phyloP scores from a whole-genome alignment of 64 coral and sea anemone species.

The Montipora efflorescens region DNA sequence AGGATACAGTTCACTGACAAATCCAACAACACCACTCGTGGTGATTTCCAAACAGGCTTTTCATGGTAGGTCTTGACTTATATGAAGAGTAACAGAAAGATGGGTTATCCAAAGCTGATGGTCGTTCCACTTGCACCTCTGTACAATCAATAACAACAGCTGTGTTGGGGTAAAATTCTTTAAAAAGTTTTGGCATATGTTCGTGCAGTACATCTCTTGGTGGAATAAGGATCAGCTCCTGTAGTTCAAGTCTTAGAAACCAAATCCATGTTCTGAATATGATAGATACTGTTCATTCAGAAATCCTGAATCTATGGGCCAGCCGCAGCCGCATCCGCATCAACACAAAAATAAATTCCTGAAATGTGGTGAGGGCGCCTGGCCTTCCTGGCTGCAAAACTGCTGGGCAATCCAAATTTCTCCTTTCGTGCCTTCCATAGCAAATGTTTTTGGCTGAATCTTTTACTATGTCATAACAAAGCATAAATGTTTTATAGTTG shows the following conservation, averaged over 20 bases:
- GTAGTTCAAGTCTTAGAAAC: too few species aligned
- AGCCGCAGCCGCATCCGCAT: too few species aligned
- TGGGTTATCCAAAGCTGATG: slow-evolving; percentile 28
- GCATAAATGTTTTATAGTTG: slow-evolving; percentile 42
- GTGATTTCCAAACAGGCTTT: slow-evolving; percentile 66
- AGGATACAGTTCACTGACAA: slow-evolving; percentile 60
- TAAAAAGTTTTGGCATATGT: slow-evolving; percentile 48
- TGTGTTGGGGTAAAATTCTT: slow-evolving; percentile 50
- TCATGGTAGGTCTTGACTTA: slow-evolving; percentile 60
- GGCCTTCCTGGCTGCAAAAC: too few species aligned
- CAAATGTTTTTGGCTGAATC: slow-evolving; percentile 44
- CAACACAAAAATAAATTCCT: too few species aligned
- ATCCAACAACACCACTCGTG: slow-evolving; percentile 61
- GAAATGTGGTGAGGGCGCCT: too few species aligned
- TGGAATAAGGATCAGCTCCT: too few species aligned
- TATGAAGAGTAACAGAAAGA: slow-evolving; percentile 63
- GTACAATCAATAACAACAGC: slow-evolving; percentile 75
- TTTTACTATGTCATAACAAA: slow-evolving; percentile 37
- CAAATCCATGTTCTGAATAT: too few species aligned
- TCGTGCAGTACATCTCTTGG: too few species aligned
- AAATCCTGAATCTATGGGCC: too few species aligned
- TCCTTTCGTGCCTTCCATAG: not conserved
- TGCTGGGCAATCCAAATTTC: not conserved
- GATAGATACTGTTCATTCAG: too few species aligned
- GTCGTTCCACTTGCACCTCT: slow-evolving; percentile 59